A percentile compares a stretch with the other conserved stretches of the same genome.
These are phyloP conservation scores for Varanus komodoensis DNA, from an alignment of 2,113 vertebrate species.

Conservation along the genomic window DNA sequence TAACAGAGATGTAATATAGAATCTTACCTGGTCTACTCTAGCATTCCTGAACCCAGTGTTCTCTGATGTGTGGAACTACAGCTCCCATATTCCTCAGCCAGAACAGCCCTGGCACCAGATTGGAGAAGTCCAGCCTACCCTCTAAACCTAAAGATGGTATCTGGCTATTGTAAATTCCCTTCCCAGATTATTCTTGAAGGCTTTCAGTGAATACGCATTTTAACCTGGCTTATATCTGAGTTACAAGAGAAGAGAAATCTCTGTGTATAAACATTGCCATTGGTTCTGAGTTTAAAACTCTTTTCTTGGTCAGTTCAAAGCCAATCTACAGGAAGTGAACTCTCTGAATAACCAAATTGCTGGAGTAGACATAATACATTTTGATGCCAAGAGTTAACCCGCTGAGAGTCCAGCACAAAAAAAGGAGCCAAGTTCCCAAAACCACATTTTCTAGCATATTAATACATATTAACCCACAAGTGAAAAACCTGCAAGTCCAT, in stretches of 20 bases:
- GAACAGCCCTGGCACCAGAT: too few species aligned
- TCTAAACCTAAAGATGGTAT: neutral
- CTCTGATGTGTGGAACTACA: too few species aligned
- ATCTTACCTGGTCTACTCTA: too few species aligned
- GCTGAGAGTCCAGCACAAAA: neutral
- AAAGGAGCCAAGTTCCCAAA: neutral
- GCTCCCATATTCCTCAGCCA: too few species aligned
- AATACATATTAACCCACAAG: neutral
- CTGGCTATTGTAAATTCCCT: neutral
- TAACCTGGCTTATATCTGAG: neutral
- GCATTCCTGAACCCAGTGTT: too few species aligned
- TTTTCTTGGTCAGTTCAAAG: neutral
- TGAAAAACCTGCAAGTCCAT: neutral
- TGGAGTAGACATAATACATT: neutral
- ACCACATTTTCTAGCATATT: neutral
- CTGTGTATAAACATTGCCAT: neutral
- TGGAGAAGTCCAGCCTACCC: too few species aligned
- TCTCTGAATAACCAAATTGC: neutral
- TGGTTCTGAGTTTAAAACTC: neutral
- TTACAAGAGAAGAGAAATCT: neutral
- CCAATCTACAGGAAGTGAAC: neutral
- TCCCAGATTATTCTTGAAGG: neutral
- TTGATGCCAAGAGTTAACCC: neutral
- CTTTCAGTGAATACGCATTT: neutral
- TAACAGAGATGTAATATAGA: too few species aligned